Conservation (phyloP, 2,797 vertebrate species). For the Carcharodon carcharias region DNA sequence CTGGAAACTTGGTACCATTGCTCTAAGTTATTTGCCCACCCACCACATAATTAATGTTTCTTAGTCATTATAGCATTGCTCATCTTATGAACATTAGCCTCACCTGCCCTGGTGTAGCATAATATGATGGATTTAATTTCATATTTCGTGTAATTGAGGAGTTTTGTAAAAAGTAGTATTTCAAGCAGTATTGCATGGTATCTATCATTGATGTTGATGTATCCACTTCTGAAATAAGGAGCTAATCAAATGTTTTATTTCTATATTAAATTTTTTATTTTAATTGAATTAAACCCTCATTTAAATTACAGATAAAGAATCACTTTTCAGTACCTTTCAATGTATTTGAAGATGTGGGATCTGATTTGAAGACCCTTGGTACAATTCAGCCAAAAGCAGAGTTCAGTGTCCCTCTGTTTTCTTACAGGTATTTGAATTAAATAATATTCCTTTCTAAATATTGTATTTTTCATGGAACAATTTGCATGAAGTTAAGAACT, state of each 20-base stretch:
- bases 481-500: neutral
- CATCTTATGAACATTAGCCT: neutral
- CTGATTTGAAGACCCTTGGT: conserved; percentile 60
- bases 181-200: neutral
- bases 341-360: conserved; percentile 71
- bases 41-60: neutral
- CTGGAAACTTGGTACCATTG: neutral
- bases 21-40: neutral
- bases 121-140: neutral
- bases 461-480: neutral
- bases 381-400: conserved; percentile 72
- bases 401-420: conserved; percentile 83
- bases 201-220: neutral
- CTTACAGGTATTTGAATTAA: conserved; percentile 69
- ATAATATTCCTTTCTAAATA: neutral
- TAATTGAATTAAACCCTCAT: neutral
- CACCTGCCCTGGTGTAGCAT: neutral
- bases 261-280: neutral
- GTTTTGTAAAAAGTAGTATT: neutral
- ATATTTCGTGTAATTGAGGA: neutral
- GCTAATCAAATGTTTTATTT: neutral
- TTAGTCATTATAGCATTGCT: neutral
- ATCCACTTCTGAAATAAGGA: neutral
- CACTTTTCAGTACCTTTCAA: conserved; percentile 82
- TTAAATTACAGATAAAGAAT: conserved; percentile 73